A percentile compares a stretch with the other conserved stretches of the same genome.
These are phyloP conservation scores for Amblyjoppa fuscipennis DNA, from an alignment of 2,888 invertebrate genomes.

Conservation along the genomic window DNA sequence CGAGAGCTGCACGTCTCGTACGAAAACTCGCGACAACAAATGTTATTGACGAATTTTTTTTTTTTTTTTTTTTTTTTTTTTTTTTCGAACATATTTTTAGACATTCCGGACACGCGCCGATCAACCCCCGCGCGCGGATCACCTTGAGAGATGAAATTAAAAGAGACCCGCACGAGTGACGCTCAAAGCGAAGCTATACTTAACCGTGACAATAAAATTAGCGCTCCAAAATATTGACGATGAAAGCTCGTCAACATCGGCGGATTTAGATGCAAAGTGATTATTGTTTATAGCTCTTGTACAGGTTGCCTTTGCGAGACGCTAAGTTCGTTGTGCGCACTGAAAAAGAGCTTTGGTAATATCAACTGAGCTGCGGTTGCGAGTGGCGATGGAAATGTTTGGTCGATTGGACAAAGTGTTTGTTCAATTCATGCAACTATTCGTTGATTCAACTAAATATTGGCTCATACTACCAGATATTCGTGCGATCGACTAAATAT, in stretches of 20 bases:
- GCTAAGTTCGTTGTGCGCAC: too few relatives aligned
- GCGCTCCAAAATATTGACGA: slow-evolving; percentile 2
- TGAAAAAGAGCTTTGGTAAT: too few relatives aligned
- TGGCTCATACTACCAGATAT: too few relatives aligned
- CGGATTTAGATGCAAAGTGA: neutral
- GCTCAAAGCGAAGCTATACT: slow-evolving; percentile 13
- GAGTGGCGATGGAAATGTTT: too few relatives aligned
- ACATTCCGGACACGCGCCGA: slow-evolving; percentile 40
- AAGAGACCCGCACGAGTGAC: slow-evolving; percentile 10
- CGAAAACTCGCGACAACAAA: neutral
- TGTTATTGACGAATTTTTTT: slow-evolving; percentile 42
- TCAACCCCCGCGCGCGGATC: neutral
- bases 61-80: neutral
- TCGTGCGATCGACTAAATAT: too few relatives aligned
- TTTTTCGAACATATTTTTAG: slow-evolving; percentile 36
- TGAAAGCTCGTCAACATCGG: neutral
- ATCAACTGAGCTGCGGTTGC: too few relatives aligned
- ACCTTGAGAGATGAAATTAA: neutral
- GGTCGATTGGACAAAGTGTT: too few relatives aligned
- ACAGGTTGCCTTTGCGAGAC: neutral
- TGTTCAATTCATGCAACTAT: too few relatives aligned
- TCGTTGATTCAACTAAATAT: too few relatives aligned
- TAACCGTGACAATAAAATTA: slow-evolving; percentile 30
- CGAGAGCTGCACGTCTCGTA: neutral
- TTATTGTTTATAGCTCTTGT: neutral